Conservation (phyloP, 2,113 vertebrate species). For the Sinocyclocheilus maitianheensis region DNA sequence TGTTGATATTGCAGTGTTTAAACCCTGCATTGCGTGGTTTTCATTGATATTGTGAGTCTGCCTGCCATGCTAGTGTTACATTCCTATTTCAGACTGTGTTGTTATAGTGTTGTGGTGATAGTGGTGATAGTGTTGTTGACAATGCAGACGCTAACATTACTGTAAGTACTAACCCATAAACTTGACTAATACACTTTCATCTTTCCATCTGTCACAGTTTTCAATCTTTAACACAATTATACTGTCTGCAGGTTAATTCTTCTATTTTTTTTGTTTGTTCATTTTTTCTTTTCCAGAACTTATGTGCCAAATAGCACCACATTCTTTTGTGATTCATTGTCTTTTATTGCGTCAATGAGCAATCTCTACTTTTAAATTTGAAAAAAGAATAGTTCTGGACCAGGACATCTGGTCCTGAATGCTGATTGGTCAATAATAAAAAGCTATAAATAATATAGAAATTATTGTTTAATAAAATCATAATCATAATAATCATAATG, state of each 20-base stretch:
- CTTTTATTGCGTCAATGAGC: too few relatives aligned
- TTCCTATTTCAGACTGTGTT: constrained; percentile 70
- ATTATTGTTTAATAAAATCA: too few relatives aligned
- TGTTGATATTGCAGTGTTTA: not conserved
- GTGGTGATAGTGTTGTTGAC: constrained; percentile 57
- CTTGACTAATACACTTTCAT: constrained; percentile 21
- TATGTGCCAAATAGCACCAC: too few relatives aligned
- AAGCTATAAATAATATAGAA: too few relatives aligned
- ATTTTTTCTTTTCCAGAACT: too few relatives aligned
- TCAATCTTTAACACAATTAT: not conserved
- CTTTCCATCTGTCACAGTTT: not conserved
- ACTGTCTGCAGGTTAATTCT: not conserved
- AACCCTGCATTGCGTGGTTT: constrained; percentile 55
- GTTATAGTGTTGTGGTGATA: too few relatives aligned
- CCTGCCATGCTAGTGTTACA: constrained; percentile 65
- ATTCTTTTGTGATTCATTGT: too few relatives aligned
- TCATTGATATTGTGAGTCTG: constrained; percentile 43
- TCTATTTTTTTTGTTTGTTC: too few relatives aligned
- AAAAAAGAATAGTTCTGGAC: not conserved
- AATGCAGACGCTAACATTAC: constrained; percentile 60
- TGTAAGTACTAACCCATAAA: constrained; percentile 71
- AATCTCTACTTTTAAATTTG: too few relatives aligned
- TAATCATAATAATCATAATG: too few relatives aligned
- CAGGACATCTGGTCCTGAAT: too few relatives aligned
- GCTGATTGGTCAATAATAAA: too few relatives aligned